These are phyloP conservation scores for Leptopilina syphax DNA, from an alignment of 2,888 invertebrate species.

Conservation along the genomic window DNA sequence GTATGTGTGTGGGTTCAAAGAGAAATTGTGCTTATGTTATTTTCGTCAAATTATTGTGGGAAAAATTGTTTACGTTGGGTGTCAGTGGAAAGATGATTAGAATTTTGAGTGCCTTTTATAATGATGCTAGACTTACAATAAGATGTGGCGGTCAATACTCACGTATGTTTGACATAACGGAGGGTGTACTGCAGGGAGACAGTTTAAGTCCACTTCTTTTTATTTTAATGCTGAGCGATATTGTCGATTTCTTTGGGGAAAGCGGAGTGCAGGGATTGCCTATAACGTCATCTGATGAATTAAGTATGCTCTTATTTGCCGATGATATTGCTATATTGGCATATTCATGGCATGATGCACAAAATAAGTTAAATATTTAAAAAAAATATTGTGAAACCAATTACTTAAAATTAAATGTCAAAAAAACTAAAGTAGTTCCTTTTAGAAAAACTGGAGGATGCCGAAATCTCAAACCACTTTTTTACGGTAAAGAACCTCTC, in stretches of 20 bases:
- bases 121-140: not conserved
- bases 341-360: no score
- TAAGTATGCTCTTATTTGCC: no score
- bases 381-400: not conserved
- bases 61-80: not conserved
- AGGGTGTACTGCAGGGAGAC: constrained; percentile 42
- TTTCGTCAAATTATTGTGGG: not conserved
- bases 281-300: no score
- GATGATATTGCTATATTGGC: no score
- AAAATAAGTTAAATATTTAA: no score
- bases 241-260: no score
- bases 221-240: not conserved
- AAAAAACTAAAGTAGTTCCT: no score
- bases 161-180: not conserved
- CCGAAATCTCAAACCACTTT: not conserved
- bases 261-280: no score
- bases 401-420: not conserved
- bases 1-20: not conserved
- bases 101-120: not conserved
- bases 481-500: constrained; percentile 20
- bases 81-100: not conserved
- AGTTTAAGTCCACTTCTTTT: constrained; percentile 47
- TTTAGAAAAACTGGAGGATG: constrained; percentile 8
- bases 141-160: not conserved
- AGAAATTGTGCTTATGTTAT: not conserved